These are phyloP conservation scores for Drosophila asahinai DNA, from an alignment of 1,140 invertebrate species.

Conservation along the genomic window DNA sequence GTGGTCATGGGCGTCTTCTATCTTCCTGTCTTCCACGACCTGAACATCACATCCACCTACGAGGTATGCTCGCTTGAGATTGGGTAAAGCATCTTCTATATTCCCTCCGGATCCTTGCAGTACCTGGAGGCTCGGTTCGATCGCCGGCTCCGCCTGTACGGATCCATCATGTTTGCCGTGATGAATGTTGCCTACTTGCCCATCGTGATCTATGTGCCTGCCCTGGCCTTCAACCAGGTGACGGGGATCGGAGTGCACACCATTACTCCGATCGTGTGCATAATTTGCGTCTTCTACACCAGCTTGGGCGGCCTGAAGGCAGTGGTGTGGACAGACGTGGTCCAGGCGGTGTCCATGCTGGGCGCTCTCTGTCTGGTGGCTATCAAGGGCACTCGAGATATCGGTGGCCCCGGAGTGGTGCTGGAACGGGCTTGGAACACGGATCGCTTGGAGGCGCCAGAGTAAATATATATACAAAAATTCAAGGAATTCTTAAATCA, in stretches of 20 bases:
- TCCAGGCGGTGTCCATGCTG: constrained; percentile 93
- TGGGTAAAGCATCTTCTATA: neutral
- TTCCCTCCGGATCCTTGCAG: constrained; percentile 85
- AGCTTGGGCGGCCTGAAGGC: constrained; percentile 93
- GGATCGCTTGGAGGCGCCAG: constrained; percentile 69
- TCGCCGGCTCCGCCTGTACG: constrained; percentile 87
- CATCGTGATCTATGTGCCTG: constrained; percentile 93
- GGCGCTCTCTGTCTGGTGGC: constrained; percentile 89
- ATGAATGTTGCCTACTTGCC: constrained; percentile 89
- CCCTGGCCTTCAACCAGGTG: constrained; percentile 92
- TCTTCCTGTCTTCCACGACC: constrained; percentile 93
- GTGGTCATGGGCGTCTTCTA: constrained; percentile 88
- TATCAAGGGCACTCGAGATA: constrained; percentile 88
- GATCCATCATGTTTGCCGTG: constrained; percentile 86
- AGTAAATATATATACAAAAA: constrained; percentile 51
- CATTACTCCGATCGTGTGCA: constrained; percentile 90
- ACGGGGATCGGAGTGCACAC: constrained; percentile 91
- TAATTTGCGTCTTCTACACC: constrained; percentile 94
- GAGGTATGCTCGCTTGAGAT: constrained; percentile 87
- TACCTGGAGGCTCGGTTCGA: constrained; percentile 91
- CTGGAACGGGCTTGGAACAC: constrained; percentile 85
- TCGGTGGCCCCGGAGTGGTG: constrained; percentile 88
- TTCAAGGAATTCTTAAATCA: too few species aligned
- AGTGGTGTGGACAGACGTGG: constrained; percentile 94
- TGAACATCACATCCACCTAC: constrained; percentile 93